Evolutionary conservation across 2,797 vertebrate species (phyloP).

Genomic region (Cossypha polioptera): DNA sequence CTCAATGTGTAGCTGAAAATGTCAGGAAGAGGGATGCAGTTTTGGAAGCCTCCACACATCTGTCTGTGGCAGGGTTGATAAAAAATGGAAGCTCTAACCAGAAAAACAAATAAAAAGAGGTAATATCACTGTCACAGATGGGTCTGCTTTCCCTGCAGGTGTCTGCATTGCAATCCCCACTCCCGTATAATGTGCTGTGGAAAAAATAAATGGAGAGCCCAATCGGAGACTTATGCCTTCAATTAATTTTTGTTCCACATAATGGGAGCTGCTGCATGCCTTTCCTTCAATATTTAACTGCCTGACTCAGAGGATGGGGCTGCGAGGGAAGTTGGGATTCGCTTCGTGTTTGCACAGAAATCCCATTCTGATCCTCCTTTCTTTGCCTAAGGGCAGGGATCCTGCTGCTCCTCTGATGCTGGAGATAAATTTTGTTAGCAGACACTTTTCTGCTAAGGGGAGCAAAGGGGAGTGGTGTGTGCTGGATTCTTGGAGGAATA

Average conservation of each 20-base stretch:
- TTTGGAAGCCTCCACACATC: neutral
- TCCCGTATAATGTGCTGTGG: neutral
- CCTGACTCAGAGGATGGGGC: neutral
- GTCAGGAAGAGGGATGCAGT: neutral
- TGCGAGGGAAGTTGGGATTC: neutral
- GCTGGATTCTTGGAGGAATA: neutral
- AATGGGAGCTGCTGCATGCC: constrained; percentile 5
- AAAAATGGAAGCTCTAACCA: neutral
- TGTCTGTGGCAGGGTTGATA: neutral
- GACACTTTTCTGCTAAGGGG: neutral
- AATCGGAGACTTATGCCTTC: constrained; percentile 32
- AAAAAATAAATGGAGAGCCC: constrained; percentile 34
- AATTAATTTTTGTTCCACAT: constrained; percentile 62
- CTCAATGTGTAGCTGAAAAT: neutral
- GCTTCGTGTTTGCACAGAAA: constrained; percentile 1
- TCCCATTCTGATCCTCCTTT: neutral
- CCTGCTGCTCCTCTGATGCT: constrained; percentile 33
- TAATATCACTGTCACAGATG: neutral
- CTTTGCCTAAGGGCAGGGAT: constrained; percentile 30
- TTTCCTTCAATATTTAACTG: constrained; percentile 39
- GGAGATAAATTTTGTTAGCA: constrained; percentile 30
- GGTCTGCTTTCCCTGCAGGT: constrained; percentile 29
- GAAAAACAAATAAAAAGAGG: constrained; percentile 14
- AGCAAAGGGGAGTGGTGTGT: neutral
- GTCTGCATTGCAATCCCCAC: neutral